These are phyloP conservation scores for Bubo blakistoni DNA, from an alignment of 2,113 vertebrate species.

Conservation along the genomic window DNA sequence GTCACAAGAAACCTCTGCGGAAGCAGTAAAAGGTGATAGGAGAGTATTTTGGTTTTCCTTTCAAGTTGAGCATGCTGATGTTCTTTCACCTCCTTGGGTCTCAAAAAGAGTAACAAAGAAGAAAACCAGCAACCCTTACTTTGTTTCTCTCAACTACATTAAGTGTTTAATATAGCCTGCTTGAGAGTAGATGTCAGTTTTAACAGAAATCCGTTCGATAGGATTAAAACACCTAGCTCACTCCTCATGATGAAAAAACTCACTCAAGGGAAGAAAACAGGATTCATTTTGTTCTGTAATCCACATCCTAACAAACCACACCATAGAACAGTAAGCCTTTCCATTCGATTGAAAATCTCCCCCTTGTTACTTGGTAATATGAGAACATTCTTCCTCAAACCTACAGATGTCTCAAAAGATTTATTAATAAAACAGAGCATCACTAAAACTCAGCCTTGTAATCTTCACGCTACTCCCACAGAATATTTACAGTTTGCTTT, in stretches of 20 bases:
- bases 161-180: neutral
- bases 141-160: neutral
- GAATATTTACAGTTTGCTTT: neutral
- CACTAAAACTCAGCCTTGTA: neutral
- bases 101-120: neutral
- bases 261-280: neutral
- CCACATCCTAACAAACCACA: neutral
- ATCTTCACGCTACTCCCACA: neutral
- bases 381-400: neutral
- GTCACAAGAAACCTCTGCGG: neutral
- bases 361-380: neutral
- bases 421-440: constrained; percentile 47
- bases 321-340: neutral
- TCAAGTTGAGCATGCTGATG: neutral
- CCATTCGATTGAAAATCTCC: neutral
- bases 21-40: neutral
- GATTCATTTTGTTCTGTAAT: neutral
- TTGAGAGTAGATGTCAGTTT: neutral
- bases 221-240: neutral
- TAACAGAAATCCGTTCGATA: neutral
- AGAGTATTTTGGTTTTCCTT: neutral
- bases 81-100: neutral
- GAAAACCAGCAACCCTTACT: neutral
- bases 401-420: neutral
- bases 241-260: neutral